These are phyloP conservation scores for Enteromius fasciolatus DNA, from an alignment of 2,797 vertebrate species.

Conservation along the genomic window DNA sequence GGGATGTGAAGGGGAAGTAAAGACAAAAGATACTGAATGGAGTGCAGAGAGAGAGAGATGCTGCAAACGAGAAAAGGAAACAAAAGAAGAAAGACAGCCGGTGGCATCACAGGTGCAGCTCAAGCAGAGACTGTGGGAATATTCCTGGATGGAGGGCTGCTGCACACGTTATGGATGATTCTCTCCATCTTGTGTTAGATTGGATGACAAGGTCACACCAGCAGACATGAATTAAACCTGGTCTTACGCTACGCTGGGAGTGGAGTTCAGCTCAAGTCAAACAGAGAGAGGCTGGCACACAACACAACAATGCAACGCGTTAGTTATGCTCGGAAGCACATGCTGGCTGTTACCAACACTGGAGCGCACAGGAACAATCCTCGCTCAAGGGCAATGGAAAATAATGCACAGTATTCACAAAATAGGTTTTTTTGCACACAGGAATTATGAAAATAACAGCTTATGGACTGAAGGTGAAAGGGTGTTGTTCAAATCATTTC, in stretches of 20 bases:
- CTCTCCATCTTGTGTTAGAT: slow-evolving; percentile 33
- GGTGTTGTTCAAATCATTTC: background rate
- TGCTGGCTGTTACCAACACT: slow-evolving; percentile 14
- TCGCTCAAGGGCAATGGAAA: background rate
- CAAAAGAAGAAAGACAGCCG: slow-evolving; percentile 29
- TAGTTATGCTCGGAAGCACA: slow-evolving; percentile 7
- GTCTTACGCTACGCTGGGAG: slow-evolving; percentile 34
- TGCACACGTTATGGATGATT: slow-evolving; percentile 6
- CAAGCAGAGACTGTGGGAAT: slow-evolving; percentile 4
- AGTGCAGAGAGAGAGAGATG: slow-evolving; percentile 24
- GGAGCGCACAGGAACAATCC: background rate
- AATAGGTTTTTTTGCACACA: background rate
- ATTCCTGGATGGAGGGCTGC: background rate
- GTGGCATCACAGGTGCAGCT: background rate
- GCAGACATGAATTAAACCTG: slow-evolving; percentile 28
- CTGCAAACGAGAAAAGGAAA: slow-evolving; percentile 1
- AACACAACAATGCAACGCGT: slow-evolving; percentile 7
- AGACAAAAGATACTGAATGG: slow-evolving; percentile 13
- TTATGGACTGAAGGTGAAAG: background rate
- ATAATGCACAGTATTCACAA: background rate
- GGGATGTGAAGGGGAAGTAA: background rate
- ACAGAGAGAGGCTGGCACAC: slow-evolving; percentile 40
- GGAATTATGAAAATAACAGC: background rate
- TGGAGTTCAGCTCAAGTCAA: slow-evolving; percentile 29
- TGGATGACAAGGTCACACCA: slow-evolving; percentile 51